Evolutionary conservation across 1,140 invertebrate genomes (phyloP), one percentile per base, ranked within the genome.

Genomic region (Cotesia chilonis): DNA sequence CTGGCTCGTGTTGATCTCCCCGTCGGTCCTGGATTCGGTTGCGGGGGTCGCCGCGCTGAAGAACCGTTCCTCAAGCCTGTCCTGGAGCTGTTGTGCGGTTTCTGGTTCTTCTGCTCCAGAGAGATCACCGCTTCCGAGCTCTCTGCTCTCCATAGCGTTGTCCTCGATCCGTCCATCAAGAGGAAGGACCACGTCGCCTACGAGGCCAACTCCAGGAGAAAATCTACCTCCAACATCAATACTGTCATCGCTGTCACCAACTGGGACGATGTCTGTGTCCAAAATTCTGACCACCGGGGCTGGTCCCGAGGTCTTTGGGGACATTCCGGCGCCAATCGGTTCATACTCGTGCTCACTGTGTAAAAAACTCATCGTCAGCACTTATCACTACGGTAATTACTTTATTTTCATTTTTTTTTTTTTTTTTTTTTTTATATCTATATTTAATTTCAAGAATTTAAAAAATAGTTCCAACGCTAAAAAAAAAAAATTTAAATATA

Each of bases 341-440:
- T 95, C 94, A 88, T 95, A 96, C 84, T 95, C 93, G 90, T 96
- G 94, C 89, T 95, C 94, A 88, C 73, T 74, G 52, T 38, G 57
- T 66, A 72, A 35, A 73, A 66, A 74, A 74, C 71, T 20, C 70
- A 75, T 80, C 41, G 3, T 12, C 59, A 66, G 52, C n/a, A 20
- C 12, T 52, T 51, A 17, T n/a, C 41, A 66, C n/a, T 28, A 28
- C 14, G 2, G 20, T n/a, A 64, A 4, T n/a, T 54, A 20, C 10
- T 36, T 20, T 64, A 20, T 10, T 1, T 38, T 60, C 28, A n/a
- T 36, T 14, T 38, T 9, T 72, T 36, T 54, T 38, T 52, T 47
- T 54, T 14, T 14, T 14, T 14, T 14, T 14, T 14, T 14, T 14
- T 14, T n/a, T n/a, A n/a, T 60, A 35, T 47, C 2, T 28, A 47